Evolutionary conservation across 2,113 vertebrate genomes (phyloP).

Genomic region (Leiothrix lutea): DNA sequence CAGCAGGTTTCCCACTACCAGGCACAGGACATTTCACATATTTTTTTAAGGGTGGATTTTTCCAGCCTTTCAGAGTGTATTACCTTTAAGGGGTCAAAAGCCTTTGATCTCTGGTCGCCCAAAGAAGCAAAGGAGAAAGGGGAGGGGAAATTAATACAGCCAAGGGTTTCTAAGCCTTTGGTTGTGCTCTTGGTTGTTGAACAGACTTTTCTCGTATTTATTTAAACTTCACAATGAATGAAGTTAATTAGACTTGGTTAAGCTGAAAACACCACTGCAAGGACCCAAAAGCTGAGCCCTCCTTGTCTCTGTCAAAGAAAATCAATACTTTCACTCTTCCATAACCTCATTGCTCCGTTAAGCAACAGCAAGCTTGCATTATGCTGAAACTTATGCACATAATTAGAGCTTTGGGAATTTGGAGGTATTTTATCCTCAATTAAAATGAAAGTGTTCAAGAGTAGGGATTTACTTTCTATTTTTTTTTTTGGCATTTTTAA

Average conservation of each 20-base stretch:
- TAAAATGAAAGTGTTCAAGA: neutral
- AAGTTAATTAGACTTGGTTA: constrained; percentile 22
- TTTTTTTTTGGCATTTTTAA: neutral
- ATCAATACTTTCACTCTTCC: constrained; percentile 38
- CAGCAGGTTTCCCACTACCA: neutral
- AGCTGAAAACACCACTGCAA: constrained; percentile 5
- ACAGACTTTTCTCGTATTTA: neutral
- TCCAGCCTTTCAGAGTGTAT: neutral
- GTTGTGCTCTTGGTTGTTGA: neutral
- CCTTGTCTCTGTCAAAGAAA: constrained; percentile 14
- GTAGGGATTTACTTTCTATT: neutral
- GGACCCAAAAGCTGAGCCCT: neutral
- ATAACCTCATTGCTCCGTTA: constrained; percentile 15
- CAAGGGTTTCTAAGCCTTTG: neutral
- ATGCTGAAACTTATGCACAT: neutral
- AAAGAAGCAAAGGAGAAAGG: neutral
- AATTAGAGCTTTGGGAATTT: constrained; percentile 41
- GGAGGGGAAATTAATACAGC: neutral
- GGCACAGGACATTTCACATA: neutral
- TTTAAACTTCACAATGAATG: neutral
- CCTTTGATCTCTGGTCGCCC: neutral
- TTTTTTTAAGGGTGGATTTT: neutral
- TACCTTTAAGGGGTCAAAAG: neutral
- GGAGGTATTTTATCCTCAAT: neutral
- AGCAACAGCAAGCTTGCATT: neutral